These are phyloP conservation scores for Crocidura indochinensis DNA, from an alignment of 2,797 vertebrate genomes.

Conservation along the genomic window DNA sequence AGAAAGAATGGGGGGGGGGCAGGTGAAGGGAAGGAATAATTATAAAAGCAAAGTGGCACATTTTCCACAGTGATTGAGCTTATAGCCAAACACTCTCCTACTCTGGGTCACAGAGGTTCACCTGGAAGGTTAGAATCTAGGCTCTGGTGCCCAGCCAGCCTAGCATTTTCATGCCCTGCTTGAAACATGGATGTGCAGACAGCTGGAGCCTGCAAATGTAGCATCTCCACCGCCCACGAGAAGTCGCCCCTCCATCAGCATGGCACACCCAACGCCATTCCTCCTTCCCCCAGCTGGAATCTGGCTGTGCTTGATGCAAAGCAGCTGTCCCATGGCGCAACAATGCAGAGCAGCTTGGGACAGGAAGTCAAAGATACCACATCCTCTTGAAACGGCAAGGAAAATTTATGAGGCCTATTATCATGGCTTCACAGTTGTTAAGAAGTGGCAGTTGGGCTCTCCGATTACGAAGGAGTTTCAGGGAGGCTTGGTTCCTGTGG, in stretches of 20 bases:
- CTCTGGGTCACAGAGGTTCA: neutral
- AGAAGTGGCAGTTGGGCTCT: slow-evolving; percentile 58
- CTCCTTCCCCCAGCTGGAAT: slow-evolving; percentile 11
- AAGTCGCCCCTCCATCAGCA: neutral
- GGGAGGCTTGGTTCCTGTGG: neutral
- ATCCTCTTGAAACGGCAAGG: slow-evolving; percentile 72
- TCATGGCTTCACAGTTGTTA: slow-evolving; percentile 76
- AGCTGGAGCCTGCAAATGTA: neutral
- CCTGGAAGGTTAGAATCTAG: neutral
- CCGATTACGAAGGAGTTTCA: neutral
- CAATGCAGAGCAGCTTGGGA: slow-evolving; percentile 48
- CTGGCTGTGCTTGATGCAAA: slow-evolving; percentile 41
- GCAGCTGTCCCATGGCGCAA: slow-evolving; percentile 51
- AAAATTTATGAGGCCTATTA: slow-evolving; percentile 70
- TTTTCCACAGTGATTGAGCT: no score
- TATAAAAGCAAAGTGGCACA: no score
- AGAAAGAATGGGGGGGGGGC: no score
- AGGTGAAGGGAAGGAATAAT: no score
- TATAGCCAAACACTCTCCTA: no score
- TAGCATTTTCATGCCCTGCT: neutral
- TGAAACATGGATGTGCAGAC: neutral
- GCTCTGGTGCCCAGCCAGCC: neutral
- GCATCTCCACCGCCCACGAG: neutral
- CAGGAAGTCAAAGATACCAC: slow-evolving; percentile 77
- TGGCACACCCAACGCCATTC: neutral